Percentiles rank a stretch among this genome's conserved stretches.
Conservation (phyloP, 2,113 vertebrate genomes). For the Charadrius vociferus region DNA sequence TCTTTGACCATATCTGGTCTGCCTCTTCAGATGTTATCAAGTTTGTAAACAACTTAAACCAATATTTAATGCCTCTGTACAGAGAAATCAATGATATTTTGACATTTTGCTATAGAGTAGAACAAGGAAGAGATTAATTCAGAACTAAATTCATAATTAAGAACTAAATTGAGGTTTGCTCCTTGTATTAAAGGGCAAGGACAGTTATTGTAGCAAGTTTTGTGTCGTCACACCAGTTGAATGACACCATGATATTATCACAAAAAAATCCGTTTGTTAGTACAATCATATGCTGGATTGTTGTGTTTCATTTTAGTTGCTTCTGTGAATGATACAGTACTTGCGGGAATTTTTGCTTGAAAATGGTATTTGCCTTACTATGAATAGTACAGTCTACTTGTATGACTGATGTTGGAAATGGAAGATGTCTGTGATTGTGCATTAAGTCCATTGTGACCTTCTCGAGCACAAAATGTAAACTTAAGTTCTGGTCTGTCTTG, state of each 20-base stretch:
- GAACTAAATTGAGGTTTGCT: neutral
- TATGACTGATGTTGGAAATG: neutral
- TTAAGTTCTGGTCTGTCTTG: neutral
- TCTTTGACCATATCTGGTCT: neutral
- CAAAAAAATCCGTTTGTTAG: neutral
- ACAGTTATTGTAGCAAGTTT: neutral
- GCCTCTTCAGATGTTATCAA: neutral
- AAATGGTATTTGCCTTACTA: neutral
- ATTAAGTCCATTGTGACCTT: neutral
- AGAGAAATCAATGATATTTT: neutral
- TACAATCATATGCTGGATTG: neutral
- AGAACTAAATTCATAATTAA: neutral
- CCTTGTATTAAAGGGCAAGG: neutral
- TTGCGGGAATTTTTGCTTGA: neutral
- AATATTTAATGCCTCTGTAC: neutral
- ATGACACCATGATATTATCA: neutral
- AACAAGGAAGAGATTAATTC: neutral
- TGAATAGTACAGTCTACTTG: neutral
- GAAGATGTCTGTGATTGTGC: neutral
- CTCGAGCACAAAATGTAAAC: neutral
- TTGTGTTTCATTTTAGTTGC: neutral
- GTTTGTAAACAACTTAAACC: neutral
- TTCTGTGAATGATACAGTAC: neutral
- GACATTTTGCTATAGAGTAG: neutral
- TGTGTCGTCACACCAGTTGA: neutral